phyloP scores from a whole-genome alignment of 2,113 vertebrate genomes.

The Indicator indicator region DNA sequence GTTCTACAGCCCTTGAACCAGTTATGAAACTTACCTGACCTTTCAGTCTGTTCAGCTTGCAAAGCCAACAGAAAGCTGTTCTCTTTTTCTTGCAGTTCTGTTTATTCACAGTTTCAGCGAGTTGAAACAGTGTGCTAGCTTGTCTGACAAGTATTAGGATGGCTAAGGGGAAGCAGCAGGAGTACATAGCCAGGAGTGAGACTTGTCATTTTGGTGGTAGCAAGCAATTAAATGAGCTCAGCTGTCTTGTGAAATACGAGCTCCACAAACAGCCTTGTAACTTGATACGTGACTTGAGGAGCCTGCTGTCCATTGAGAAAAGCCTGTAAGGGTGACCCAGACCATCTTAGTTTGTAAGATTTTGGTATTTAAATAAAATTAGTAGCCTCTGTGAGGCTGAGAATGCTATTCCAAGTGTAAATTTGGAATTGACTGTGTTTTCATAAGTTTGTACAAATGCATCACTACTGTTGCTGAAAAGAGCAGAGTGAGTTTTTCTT shows the following conservation, averaged over 20 bases:
- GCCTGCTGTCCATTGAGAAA: conserved; percentile 22
- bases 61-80: neutral
- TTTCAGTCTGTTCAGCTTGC: neutral
- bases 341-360: neutral
- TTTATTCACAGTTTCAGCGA: neutral
- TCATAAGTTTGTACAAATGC: neutral
- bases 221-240: conserved; percentile 29
- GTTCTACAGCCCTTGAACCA: neutral
- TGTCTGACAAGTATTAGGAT: neutral
- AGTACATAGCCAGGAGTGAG: neutral
- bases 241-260: conserved; percentile 19
- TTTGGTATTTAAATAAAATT: neutral
- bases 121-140: neutral
- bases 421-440: neutral
- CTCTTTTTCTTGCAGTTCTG: neutral
- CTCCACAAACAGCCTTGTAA: conserved; percentile 7
- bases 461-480: neutral
- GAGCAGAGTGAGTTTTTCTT: neutral
- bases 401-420: neutral
- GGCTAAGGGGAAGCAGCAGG: neutral
- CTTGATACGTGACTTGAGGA: neutral
- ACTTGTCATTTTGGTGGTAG: neutral
- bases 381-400: neutral
- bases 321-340: neutral
- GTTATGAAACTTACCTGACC: neutral